phyloP scores from a whole-genome alignment of 1,140 invertebrate species.

The Solenopsis fugax region DNA sequence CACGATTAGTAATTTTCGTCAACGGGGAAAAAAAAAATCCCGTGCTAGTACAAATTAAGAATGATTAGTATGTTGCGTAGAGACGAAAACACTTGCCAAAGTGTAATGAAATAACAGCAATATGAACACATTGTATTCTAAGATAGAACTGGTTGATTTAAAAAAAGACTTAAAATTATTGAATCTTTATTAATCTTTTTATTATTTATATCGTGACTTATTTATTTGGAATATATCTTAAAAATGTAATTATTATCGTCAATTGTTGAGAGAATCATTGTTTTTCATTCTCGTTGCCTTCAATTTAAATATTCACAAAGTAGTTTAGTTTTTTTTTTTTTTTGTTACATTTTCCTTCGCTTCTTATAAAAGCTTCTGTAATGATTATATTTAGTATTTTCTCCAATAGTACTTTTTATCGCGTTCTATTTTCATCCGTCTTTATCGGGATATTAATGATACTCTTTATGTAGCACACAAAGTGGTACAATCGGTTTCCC shows the following conservation, averaged over 20 bases:
- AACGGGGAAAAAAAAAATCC: constrained; percentile 4
- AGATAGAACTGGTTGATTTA: no score
- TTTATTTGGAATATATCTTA: background rate
- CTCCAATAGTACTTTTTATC: background rate
- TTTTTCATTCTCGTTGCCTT: background rate
- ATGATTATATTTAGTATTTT: background rate
- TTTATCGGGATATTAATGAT: background rate
- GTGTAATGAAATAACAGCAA: background rate
- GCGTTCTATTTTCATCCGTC: background rate
- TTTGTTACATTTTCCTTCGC: background rate
- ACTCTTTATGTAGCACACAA: background rate
- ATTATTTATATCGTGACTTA: background rate
- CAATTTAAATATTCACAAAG: background rate
- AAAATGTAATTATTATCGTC: background rate
- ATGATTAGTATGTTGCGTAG: background rate
- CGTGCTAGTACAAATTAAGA: background rate
- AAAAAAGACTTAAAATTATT: background rate
- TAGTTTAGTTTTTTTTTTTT: background rate
- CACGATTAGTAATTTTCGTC: background rate
- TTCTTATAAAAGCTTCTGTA: background rate
- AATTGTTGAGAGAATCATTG: background rate
- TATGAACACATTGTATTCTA: no score
- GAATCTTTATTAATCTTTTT: background rate
- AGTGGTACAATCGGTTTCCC: background rate
- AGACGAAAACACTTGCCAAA: background rate